These are phyloP conservation scores for Ciconia boyciana DNA, from an alignment of 2,113 vertebrate species.

Conservation along the genomic window DNA sequence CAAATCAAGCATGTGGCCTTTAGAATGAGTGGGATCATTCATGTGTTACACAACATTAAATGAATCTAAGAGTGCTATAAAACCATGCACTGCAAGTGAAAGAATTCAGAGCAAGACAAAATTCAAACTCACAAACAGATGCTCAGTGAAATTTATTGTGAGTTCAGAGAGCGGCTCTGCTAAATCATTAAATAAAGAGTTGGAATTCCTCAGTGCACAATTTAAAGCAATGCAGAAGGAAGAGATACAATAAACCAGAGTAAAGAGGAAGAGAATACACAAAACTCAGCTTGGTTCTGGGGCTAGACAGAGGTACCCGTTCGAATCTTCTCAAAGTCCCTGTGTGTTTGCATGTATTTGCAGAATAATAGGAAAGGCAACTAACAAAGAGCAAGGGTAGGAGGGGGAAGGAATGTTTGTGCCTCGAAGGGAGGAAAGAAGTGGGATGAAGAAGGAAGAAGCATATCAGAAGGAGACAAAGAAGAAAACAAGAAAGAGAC, in stretches of 20 bases:
- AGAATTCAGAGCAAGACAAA: constrained; percentile 50
- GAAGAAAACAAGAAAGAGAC: neutral
- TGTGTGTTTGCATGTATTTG: neutral
- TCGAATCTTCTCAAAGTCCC: neutral
- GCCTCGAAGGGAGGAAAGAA: neutral
- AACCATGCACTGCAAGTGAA: constrained; percentile 38
- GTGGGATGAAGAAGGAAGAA: neutral
- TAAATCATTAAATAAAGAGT: constrained; percentile 25
- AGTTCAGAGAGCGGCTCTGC: constrained; percentile 29
- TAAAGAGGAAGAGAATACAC: neutral
- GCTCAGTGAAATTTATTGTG: constrained; percentile 13
- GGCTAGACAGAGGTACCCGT: neutral
- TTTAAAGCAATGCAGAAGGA: constrained; percentile 9
- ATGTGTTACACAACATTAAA: constrained; percentile 72
- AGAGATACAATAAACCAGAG: constrained; percentile 4
- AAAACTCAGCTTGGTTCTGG: constrained; percentile 1
- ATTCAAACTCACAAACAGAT: constrained; percentile 45
- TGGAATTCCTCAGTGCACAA: neutral
- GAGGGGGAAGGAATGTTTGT: neutral
- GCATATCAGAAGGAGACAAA: neutral
- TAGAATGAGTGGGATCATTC: constrained; percentile 66
- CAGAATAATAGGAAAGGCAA: neutral
- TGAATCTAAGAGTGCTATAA: constrained; percentile 64
- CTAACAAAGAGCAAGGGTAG: neutral
- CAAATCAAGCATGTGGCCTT: constrained; percentile 74